Percentiles rank a stretch among this genome's conserved stretches.
phyloP scores from a whole-genome alignment of 2,888 invertebrate species.

The Pollenia amentaria region DNA sequence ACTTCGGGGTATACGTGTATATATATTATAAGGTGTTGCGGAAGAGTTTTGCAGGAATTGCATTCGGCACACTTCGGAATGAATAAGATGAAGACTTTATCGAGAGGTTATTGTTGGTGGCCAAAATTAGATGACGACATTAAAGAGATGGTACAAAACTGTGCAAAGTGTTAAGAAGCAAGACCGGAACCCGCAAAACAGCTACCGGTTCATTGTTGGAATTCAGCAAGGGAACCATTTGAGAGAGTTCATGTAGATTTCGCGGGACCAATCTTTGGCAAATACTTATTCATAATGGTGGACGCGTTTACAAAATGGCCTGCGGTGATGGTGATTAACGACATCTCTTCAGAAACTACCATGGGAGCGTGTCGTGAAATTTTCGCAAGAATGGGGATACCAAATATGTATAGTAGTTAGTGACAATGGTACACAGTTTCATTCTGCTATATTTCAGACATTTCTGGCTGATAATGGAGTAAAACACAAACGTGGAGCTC shows the following conservation, averaged over 20 bases:
- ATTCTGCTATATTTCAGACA: constrained; percentile 14
- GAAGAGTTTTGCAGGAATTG: constrained; percentile 41
- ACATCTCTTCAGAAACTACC: constrained; percentile 62
- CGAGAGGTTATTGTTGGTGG: constrained; percentile 73
- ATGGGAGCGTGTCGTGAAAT: constrained; percentile 71
- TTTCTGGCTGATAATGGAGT: constrained; percentile 13
- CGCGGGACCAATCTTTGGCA: constrained; percentile 35
- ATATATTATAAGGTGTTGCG: constrained; percentile 52
- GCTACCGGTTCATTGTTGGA: constrained; percentile 20
- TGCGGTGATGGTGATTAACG: constrained; percentile 62
- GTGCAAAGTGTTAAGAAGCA: constrained; percentile 63
- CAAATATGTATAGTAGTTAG: constrained; percentile 22
- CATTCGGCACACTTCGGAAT: constrained; percentile 65
- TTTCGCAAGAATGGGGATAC: constrained; percentile 45
- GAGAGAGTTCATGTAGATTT: constrained; percentile 71
- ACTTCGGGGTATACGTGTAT: constrained; percentile 70
- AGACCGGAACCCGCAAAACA: constrained; percentile 6
- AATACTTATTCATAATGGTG: constrained; percentile 46
- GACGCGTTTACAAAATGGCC: constrained; percentile 72
- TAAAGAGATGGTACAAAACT: constrained; percentile 11
- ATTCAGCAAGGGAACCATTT: constrained; percentile 39
- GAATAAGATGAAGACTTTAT: constrained; percentile 58
- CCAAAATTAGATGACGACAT: constrained; percentile 30
- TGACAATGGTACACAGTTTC: constrained; percentile 13
- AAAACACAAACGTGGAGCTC: constrained; percentile 42